These are phyloP conservation scores for Aurelia aurita complex sp. Pacific DNA, from an alignment of 30 jellyfish, hydroid and myxozoan species.

Conservation along the genomic window DNA sequence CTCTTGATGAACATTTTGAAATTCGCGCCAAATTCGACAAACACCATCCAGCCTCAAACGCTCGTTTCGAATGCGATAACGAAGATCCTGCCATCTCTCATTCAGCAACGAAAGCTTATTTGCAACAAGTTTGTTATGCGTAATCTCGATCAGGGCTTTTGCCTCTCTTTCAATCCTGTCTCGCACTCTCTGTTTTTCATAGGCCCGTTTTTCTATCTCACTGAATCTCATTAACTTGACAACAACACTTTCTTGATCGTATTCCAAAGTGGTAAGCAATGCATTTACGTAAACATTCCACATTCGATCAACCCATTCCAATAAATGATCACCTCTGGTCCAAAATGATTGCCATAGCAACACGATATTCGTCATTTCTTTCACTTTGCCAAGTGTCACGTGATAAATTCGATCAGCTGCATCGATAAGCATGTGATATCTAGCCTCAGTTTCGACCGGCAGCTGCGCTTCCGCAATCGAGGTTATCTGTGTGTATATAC, in stretches of 20 bases:
- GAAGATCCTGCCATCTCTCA: conserved; percentile 48
- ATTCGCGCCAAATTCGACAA: conserved; percentile 66
- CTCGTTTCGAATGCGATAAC: conserved; percentile 46
- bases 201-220: conserved; percentile 74
- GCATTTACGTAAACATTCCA: conserved; percentile 17
- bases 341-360: conserved; percentile 74
- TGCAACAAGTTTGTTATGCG: conserved; percentile 26
- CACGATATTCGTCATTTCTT: conserved; percentile 30
- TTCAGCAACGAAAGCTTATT: conserved; percentile 29
- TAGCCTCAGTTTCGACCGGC: conserved; percentile 37
- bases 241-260: conserved; percentile 75
- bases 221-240: conserved; percentile 76
- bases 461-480: neutral
- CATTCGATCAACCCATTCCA: conserved; percentile 73
- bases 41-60: conserved; percentile 57
- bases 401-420: conserved; percentile 64
- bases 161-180: conserved; percentile 78
- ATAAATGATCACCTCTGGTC: conserved; percentile 66
- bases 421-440: conserved; percentile 33
- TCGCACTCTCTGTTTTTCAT: conserved; percentile 68
- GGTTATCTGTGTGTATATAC: conserved; percentile 49
- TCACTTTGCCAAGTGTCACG: conserved; percentile 32
- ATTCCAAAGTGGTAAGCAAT: conserved; percentile 37
- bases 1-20: conserved; percentile 21
- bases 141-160: conserved; percentile 22